Conservation (phyloP, 2,797 vertebrate species). For the Eptatretus atami region DNA sequence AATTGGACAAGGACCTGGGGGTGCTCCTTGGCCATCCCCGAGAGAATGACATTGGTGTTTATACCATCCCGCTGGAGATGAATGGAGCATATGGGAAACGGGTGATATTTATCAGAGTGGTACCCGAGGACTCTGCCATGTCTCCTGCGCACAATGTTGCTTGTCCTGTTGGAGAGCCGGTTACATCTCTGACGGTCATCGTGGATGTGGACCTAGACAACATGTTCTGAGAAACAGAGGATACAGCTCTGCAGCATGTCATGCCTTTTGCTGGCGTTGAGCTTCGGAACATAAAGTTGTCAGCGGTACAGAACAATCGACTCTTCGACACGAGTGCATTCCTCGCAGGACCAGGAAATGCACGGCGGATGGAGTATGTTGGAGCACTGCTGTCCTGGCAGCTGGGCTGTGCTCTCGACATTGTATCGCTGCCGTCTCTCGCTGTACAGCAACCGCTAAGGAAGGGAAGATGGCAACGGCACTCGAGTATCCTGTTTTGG, state of each 20-base stretch:
- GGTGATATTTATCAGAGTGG: constrained; percentile 63
- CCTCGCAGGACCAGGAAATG: neutral
- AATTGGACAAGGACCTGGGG: constrained; percentile 31
- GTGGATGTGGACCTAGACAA: neutral
- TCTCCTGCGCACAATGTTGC: constrained; percentile 14
- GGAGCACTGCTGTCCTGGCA: neutral
- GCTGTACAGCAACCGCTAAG: neutral
- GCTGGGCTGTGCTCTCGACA: constrained; percentile 1
- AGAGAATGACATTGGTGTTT: constrained; percentile 58
- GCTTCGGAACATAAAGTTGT: neutral
- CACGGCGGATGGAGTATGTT: neutral
- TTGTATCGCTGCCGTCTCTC: neutral
- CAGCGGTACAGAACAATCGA: neutral
- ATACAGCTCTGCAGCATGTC: neutral
- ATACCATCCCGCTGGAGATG: constrained; percentile 42
- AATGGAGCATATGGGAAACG: constrained; percentile 27
- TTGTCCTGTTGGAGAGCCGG: neutral
- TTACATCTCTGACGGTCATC: neutral
- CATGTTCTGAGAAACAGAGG: neutral
- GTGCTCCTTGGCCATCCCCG: constrained; percentile 52
- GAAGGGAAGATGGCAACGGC: constrained; percentile 1
- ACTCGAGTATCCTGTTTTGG: neutral
- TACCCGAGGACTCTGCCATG: constrained; percentile 42
- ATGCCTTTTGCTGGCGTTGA: neutral
- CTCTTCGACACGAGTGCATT: neutral